A percentile compares a stretch with the other conserved stretches of the same genome.
phyloP scores from a whole-genome alignment of 2,113 vertebrate genomes.

The Ophiodon elongatus region DNA sequence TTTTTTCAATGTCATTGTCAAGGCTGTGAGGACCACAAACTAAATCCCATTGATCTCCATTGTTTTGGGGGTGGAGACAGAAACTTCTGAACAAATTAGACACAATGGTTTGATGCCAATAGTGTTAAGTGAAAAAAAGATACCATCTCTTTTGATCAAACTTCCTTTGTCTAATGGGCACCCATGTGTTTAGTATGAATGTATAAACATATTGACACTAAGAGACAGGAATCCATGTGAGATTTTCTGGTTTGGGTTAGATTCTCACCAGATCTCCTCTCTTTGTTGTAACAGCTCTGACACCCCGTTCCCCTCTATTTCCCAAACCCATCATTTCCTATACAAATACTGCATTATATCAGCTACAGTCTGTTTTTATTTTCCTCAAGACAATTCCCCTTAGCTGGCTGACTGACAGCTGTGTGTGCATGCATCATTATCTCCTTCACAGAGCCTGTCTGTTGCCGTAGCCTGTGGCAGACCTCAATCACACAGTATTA shows the following conservation, averaged over 20 bases:
- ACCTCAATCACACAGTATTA: slow-evolving; percentile 73
- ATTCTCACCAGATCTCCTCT: slow-evolving; percentile 44
- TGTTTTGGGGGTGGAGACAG: slow-evolving; percentile 4
- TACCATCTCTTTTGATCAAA: neutral
- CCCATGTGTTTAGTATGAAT: neutral
- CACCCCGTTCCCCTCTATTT: slow-evolving; percentile 63
- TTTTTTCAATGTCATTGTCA: neutral
- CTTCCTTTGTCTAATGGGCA: slow-evolving; percentile 20
- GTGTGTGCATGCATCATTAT: slow-evolving; percentile 79
- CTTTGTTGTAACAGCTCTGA: slow-evolving; percentile 46
- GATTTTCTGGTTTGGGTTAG: slow-evolving; percentile 29
- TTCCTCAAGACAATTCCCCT: slow-evolving; percentile 69
- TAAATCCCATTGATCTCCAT: slow-evolving; percentile 16
- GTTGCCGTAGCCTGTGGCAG: slow-evolving; percentile 74
- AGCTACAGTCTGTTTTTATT: slow-evolving; percentile 73
- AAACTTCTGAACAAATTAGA: slow-evolving; percentile 23
- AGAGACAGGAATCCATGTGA: slow-evolving; percentile 21
- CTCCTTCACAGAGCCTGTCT: slow-evolving; percentile 75
- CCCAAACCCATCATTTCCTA: slow-evolving; percentile 70
- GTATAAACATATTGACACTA: slow-evolving; percentile 1
- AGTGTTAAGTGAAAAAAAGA: neutral
- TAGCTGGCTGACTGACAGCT: slow-evolving; percentile 75
- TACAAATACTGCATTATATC: slow-evolving; percentile 72
- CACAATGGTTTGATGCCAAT: neutral
- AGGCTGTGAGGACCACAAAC: neutral